phyloP scores from a whole-genome alignment of 2,888 invertebrate genomes.

The Uloborus plumipes region DNA sequence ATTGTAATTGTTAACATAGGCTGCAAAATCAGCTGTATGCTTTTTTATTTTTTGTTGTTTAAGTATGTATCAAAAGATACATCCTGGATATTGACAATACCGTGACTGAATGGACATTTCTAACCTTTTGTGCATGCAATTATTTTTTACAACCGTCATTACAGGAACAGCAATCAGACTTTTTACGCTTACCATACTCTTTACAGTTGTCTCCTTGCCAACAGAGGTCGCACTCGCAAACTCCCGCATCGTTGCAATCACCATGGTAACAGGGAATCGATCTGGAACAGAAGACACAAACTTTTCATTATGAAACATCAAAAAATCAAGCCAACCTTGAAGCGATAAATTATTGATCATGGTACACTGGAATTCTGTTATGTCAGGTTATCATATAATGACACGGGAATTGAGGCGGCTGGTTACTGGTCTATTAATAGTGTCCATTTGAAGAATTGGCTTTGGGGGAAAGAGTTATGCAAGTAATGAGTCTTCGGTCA shows the following conservation, averaged over 20 bases:
- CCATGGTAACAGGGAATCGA: constrained; percentile 65
- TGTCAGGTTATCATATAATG: neutral
- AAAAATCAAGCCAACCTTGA: constrained; percentile 13
- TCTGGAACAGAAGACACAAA: constrained; percentile 24
- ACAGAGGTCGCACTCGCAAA: constrained; percentile 65
- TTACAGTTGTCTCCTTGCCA: constrained; percentile 65
- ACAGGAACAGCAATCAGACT: neutral
- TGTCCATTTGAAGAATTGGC: neutral
- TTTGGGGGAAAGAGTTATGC: too few species aligned
- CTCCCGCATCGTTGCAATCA: constrained; percentile 62
- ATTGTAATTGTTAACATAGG: too few species aligned
- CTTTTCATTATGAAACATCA: constrained; percentile 44
- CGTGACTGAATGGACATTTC: too few species aligned
- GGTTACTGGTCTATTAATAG: neutral
- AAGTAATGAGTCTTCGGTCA: too few species aligned
- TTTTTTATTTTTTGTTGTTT: too few species aligned
- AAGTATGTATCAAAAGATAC: too few species aligned
- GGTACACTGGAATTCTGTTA: neutral
- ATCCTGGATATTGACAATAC: too few species aligned
- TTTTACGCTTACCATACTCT: constrained; percentile 57
- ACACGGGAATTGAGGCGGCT: too few species aligned
- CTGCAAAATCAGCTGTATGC: too few species aligned
- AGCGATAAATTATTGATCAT: constrained; percentile 38
- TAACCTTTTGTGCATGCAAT: too few species aligned
- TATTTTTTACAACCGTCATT: neutral